Evolutionary conservation across 2,113 vertebrate species (phyloP).

Genomic region (Falco punctatus): DNA sequence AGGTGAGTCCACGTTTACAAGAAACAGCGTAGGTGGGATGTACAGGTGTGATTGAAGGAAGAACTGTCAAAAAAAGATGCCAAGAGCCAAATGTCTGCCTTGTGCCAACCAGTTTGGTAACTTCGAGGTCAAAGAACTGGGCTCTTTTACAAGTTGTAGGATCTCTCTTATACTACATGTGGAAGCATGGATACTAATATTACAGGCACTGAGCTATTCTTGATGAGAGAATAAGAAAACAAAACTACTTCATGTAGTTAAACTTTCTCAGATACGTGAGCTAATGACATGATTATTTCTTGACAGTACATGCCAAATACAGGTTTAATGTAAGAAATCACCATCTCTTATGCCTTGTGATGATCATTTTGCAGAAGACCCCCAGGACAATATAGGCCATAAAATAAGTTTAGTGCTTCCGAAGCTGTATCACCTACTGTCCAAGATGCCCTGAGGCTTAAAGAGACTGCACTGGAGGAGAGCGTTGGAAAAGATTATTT

Average conservation of each 20-base stretch:
- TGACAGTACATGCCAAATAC: background rate
- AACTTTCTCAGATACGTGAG: background rate
- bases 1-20: slow-evolving; percentile 76
- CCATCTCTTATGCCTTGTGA: background rate
- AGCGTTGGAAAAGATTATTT: background rate
- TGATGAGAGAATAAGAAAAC: background rate
- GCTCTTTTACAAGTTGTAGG: background rate
- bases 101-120: background rate
- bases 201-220: background rate
- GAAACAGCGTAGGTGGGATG: background rate
- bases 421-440: background rate
- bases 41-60: background rate
- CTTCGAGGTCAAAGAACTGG: background rate
- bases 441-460: background rate
- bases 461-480: background rate
- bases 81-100: background rate
- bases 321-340: background rate
- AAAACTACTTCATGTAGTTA: background rate
- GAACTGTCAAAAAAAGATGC: background rate
- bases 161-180: background rate
- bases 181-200: background rate
- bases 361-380: background rate
- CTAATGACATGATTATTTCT: background rate
- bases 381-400: background rate
- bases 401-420: background rate